Evolutionary conservation across 2,888 invertebrate genomes (phyloP), one percentile per base, ranked within the genome.

Genomic region (Agrochola litura): DNA sequence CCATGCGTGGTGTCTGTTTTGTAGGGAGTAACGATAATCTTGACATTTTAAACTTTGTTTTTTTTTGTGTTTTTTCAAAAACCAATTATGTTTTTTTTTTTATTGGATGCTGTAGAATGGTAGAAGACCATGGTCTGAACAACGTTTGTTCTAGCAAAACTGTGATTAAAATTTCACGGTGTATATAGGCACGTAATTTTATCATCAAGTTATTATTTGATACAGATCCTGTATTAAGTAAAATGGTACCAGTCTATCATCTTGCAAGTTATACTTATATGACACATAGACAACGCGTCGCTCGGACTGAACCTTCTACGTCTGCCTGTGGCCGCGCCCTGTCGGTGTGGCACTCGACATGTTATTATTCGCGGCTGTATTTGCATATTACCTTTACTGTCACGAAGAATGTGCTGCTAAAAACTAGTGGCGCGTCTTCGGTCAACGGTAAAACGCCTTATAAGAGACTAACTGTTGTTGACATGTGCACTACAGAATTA

Each of bases 311-410:
- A 19, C 43, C 19, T 56, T 49, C 41, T 12, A 49, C 22, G 25
- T 9, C 14, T 6, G 43, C 30, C 9, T 19, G 52, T 22, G 19
- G 74, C 58, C 58, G 68, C 78, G 52, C 68, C 25, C n/a, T 25
- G 37, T 6, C 46, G n/a, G 6, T 4, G 52, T 14, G 22, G 22
- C 54, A 37, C 54, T 37, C 10, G 46, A 41, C 76, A 10, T 16
- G 63, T 72, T 54, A 58, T 66, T 71, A 71, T 54, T 73, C 64
- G 63, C 66, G 19, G 30, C 14, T 5, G 52, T 66, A 85, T 85
- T 85, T 85, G 66, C 74, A 83, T 83, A 85, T 77, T 83, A 58
- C 86, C 82, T 77, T 67, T 73, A 58, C 60, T 30, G 82, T 58
- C 73, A 49, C 56, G 66, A 73, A 54, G 79, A 69, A 83, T 73